Evolutionary conservation across 2,888 invertebrate genomes (phyloP).

Genomic region (Phlogophora meticulosa): DNA sequence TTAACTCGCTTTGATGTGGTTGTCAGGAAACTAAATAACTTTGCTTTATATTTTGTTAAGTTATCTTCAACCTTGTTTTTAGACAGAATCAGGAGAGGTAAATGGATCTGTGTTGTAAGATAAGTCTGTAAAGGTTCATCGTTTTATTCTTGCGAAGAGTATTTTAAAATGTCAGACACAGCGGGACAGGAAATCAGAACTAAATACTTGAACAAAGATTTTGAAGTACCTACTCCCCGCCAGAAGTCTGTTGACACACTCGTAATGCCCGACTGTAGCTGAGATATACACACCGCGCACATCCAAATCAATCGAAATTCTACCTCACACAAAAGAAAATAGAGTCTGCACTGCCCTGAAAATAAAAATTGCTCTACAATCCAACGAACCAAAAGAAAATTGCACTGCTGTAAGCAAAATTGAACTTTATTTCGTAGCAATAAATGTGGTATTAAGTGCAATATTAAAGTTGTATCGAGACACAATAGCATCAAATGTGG

Average conservation of each 20-base stretch:
- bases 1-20: constrained; percentile 37
- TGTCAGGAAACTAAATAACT: constrained; percentile 1
- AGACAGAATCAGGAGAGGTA: neutral
- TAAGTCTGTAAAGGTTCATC: neutral
- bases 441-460: constrained; percentile 15
- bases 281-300: constrained; percentile 12
- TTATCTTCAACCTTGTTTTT: neutral
- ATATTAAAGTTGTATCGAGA: constrained; percentile 38
- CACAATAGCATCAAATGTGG: constrained; percentile 70
- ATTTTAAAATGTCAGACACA: neutral
- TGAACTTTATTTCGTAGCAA: constrained; percentile 34
- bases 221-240: constrained; percentile 40
- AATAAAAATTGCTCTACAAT: constrained; percentile 26
- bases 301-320: constrained; percentile 23
- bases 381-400: constrained; percentile 19
- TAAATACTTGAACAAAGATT: constrained; percentile 59
- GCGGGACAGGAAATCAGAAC: constrained; percentile 39
- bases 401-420: constrained; percentile 29
- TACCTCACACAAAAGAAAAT: constrained; percentile 29
- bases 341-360: constrained; percentile 25
- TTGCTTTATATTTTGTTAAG: neutral
- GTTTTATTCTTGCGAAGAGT: neutral
- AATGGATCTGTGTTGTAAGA: neutral
- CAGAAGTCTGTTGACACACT: constrained; percentile 65
- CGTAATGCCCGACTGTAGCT: constrained; percentile 44